Evolutionary conservation across 2,888 invertebrate genomes (phyloP), one percentile per base, ranked within the genome.

Genomic region (Pristionchus japonicus): DNA sequence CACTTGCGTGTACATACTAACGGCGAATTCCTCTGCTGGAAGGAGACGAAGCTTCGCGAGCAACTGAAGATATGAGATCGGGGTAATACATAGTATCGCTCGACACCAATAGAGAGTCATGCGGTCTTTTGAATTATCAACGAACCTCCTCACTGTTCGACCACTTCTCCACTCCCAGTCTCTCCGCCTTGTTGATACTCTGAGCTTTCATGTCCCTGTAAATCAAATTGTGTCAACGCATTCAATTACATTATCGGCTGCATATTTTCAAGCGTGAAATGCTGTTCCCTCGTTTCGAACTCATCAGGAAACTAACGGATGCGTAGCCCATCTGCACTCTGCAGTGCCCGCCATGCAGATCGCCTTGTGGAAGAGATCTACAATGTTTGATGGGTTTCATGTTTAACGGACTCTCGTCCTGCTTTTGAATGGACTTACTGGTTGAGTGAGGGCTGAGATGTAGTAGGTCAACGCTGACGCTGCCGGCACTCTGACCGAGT

Each of bases 271-370:
- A 61, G 9, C 4, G 7, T 37, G 13, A 20, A 20, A 20, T 64
- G n/a, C n/a, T n/a, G n/a, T n/a, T n/a, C n/a, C n/a, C n/a, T n/a
- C n/a, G n/a, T n/a, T n/a, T n/a, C n/a, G n/a, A n/a, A n/a, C n/a
- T n/a, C n/a, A n/a, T n/a, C n/a, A 57, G 4, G 17, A 11, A 70
- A 70, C 70, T 37, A 2, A 64, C 64, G 52, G 31, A 27, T 27
- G 23, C 20, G 43, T 34, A 1, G 49, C 43, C 86, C 86, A 86
- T 20, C 49, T 34, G 31, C 89, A 89, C 86, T 85, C 86, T 7
- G 89, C 91, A 61, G 90, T 91, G 31, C 91, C 91, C 23, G 89
- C 91, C 91, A 90, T 90, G 37, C 91, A 89, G 64, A 90, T 90
- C 20, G 90, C 90, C 52, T 90, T 89, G 85, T 92, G 92, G 87